A percentile compares a stretch with the other conserved stretches of the same genome.
phyloP scores from a whole-genome alignment of 2,113 vertebrate genomes.

The Sapayoa aenigma region DNA sequence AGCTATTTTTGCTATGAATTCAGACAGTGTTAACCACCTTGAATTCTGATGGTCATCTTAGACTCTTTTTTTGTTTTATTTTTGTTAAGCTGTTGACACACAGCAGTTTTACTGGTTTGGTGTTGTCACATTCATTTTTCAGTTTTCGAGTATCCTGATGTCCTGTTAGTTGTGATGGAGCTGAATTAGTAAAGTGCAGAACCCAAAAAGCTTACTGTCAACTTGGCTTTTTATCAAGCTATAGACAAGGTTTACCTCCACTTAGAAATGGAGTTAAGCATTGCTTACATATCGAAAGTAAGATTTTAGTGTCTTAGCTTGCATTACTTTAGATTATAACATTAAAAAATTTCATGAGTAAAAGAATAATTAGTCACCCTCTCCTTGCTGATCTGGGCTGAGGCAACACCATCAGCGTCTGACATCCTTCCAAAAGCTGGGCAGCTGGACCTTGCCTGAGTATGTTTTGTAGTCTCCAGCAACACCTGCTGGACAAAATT shows the following conservation, averaged over 20 bases:
- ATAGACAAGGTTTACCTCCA: not conserved
- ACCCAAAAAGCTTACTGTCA: not conserved
- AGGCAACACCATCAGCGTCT: not conserved
- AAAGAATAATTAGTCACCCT: not conserved
- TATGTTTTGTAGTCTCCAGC: conserved; percentile 29
- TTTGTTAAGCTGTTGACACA: not conserved
- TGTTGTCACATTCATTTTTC: not conserved
- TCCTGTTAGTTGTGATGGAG: not conserved
- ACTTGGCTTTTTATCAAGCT: not conserved
- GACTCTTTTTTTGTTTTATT: not conserved
- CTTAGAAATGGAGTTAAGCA: not conserved
- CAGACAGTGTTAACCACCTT: not conserved
- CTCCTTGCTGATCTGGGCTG: not conserved
- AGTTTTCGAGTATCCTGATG: not conserved
- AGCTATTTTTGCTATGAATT: not conserved
- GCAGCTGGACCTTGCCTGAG: not conserved
- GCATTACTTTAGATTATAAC: not conserved
- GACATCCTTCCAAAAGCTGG: not conserved
- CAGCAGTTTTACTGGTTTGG: not conserved
- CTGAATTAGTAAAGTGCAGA: not conserved
- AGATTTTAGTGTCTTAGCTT: not conserved
- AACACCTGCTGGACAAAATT: conserved; percentile 39
- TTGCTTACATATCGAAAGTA: not conserved
- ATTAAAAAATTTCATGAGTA: not conserved
- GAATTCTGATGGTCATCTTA: not conserved